Evolutionary conservation across 2,888 invertebrate genomes (phyloP), one percentile per base, ranked within the genome.

Genomic region (Lepidocyrtoides sp.): DNA sequence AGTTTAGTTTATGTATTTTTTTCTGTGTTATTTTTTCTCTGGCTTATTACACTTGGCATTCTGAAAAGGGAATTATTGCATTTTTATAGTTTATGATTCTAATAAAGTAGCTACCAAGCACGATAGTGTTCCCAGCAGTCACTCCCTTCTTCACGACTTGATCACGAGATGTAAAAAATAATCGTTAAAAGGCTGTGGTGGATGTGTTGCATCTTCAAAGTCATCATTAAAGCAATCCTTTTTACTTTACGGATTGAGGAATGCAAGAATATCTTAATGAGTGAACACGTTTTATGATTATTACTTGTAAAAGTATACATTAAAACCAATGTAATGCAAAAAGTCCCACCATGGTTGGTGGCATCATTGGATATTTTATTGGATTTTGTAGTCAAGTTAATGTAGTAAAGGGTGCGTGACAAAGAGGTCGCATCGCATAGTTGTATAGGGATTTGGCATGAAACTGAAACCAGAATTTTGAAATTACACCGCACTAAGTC

Each of bases 361-460:
- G 77, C 77, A 77, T 51, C 48, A 77, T 77, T 48, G 77, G 51
- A 23, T 51, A 51, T 77, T 77, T 77, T 77, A 77, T 77, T 77
- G 51, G 77, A 29, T 48, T 14, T 14, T n/a, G 51, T 51, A 77
- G 23, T 48, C 26, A 51, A 51, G 77, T 63, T 85, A 63, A 17
- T 12, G 54, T 12, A 51, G 51, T 57, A 88, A 88, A 63, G 88
- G 81, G 81, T 79, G 88, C 88, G 54, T 88, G 88, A 88, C 81
- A 82, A 88, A 54, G 69, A 79, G 87, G 87, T 57, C 87, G 51
- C 36, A 54, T 75, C n/a, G 8, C 29, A 12, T 83, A 82, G 10
- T 48, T 60, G n/a, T 4, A 32, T 26, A 20, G 32, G 20, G 83
- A 26, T 20, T 85, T n/a, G 23, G 57, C 20, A 57, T 75, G 85